Evolutionary conservation across 2,888 invertebrate genomes (phyloP).

Genomic region (Eucriotettix oculatus): DNA sequence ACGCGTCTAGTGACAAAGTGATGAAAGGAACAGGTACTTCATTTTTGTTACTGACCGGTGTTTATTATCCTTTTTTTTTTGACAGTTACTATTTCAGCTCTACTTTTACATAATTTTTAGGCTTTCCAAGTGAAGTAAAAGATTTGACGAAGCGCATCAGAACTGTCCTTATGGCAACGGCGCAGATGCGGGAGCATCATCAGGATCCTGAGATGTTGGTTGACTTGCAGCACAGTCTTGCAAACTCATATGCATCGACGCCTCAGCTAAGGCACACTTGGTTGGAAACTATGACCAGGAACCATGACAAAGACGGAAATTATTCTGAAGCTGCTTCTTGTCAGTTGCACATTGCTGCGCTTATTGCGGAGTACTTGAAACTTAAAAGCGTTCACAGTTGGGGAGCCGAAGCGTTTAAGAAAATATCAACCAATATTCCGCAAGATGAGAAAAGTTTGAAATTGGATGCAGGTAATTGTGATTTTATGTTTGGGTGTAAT

Average conservation of each 20-base stretch:
- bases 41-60: background rate
- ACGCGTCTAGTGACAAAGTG: conserved; percentile 81
- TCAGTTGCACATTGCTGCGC: conserved; percentile 84
- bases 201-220: conserved; percentile 84
- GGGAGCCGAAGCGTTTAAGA: conserved; percentile 74
- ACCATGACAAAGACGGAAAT: conserved; percentile 67
- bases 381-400: conserved; percentile 53
- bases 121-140: conserved; percentile 77
- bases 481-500: too few relatives aligned
- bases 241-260: conserved; percentile 66
- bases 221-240: conserved; percentile 80
- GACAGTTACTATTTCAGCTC: background rate
- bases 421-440: conserved; percentile 75
- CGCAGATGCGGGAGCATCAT: conserved; percentile 77
- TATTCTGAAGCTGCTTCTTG: conserved; percentile 91
- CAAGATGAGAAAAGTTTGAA: conserved; percentile 72
- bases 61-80: background rate
- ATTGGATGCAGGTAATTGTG: conserved; percentile 51
- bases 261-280: conserved; percentile 88
- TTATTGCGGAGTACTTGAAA: conserved; percentile 86
- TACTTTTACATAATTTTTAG: conserved; percentile 23
- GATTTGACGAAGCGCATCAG: conserved; percentile 85
- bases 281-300: conserved; percentile 85
- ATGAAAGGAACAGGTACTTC: conserved; percentile 74
- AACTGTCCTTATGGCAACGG: conserved; percentile 88